These are phyloP conservation scores for Machaerirhynchus nigripectus DNA, from an alignment of 2,113 vertebrate genomes.

Conservation along the genomic window DNA sequence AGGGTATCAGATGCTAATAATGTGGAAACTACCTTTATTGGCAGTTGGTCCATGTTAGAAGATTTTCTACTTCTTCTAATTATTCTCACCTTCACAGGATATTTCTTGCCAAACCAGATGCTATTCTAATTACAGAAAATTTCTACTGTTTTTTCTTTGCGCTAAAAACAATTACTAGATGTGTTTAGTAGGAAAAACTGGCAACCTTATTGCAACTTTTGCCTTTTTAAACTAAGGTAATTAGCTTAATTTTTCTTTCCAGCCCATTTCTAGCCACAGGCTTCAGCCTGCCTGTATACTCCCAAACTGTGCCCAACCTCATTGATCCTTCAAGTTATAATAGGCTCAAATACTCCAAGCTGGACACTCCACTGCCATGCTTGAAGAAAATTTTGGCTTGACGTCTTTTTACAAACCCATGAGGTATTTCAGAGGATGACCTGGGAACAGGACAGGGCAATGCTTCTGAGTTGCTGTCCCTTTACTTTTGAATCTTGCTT, in stretches of 20 bases:
- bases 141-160: neutral
- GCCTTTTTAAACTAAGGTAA: neutral
- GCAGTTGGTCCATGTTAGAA: neutral
- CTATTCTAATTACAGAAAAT: neutral
- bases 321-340: neutral
- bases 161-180: neutral
- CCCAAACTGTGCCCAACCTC: neutral
- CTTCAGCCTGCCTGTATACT: neutral
- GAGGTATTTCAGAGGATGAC: neutral
- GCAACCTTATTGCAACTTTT: neutral
- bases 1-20: neutral
- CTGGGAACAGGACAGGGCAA: neutral
- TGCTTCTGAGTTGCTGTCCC: neutral
- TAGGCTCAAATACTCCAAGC: neutral
- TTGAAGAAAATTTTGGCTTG: neutral
- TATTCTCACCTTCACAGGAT: neutral
- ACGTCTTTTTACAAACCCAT: neutral
- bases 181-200: neutral
- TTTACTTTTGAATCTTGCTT: neutral
- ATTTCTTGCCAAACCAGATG: constrained; percentile 15
- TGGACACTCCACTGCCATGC: neutral
- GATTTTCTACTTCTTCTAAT: neutral
- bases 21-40: neutral
- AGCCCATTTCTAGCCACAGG: neutral
- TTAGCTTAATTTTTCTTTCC: neutral